phyloP scores from a whole-genome alignment of 2,888 invertebrate species.

The Galerucella pusilla region DNA sequence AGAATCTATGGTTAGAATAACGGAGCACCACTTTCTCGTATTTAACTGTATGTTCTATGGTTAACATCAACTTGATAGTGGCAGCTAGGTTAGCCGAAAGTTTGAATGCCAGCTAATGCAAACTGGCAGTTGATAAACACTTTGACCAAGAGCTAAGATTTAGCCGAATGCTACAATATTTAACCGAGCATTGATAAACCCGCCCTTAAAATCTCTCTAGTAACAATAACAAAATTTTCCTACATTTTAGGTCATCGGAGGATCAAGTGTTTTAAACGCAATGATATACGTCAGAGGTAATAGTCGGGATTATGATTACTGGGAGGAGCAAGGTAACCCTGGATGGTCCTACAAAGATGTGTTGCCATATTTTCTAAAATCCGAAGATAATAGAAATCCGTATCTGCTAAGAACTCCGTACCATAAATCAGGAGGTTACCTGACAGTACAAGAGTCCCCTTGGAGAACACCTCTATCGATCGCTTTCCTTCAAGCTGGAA shows the following conservation, averaged over 20 bases:
- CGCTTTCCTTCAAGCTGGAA: constrained; percentile 85
- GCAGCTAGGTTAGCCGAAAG: no score
- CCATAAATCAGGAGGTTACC: constrained; percentile 81
- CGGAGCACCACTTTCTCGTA: no score
- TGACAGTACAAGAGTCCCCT: constrained; percentile 86
- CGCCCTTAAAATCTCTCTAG: no score
- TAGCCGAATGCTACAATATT: no score
- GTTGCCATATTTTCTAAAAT: constrained; percentile 86
- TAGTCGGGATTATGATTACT: constrained; percentile 85
- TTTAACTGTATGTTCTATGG: no score
- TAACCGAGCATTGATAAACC: no score
- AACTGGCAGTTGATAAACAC: no score
- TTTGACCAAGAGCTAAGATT: no score
- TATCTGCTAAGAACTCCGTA: constrained; percentile 80
- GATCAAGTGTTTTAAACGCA: constrained; percentile 88
- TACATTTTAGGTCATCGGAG: constrained; percentile 70
- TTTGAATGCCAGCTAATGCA: no score
- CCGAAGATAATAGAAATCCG: constrained; percentile 89
- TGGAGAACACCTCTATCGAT: constrained; percentile 85
- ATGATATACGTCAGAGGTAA: constrained; percentile 94
- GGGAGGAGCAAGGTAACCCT: constrained; percentile 84
- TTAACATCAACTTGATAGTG: no score
- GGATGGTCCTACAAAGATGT: constrained; percentile 90
- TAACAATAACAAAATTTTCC: background rate
- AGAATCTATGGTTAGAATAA: no score